These are phyloP conservation scores for Actinia tenebrosa DNA, from an alignment of 64 coral and sea anemone genomes.

Conservation along the genomic window DNA sequence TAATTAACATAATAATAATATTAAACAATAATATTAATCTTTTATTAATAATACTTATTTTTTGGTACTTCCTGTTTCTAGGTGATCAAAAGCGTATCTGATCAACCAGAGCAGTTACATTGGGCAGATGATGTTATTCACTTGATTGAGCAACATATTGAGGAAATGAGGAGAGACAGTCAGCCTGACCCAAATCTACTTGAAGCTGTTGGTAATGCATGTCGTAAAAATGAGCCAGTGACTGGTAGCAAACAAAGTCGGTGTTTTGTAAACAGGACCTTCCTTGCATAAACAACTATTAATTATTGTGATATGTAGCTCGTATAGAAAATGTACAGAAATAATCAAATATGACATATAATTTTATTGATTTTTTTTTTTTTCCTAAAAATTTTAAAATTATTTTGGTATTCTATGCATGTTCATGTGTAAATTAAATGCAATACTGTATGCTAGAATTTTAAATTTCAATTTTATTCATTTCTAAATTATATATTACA, in stretches of 20 bases:
- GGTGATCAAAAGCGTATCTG: constrained; percentile 31
- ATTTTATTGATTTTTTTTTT: not conserved
- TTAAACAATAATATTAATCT: no score
- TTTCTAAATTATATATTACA: no score
- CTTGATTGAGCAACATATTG: constrained; percentile 40
- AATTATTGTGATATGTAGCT: not conserved
- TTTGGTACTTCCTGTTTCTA: not conserved
- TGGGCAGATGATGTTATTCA: constrained; percentile 41
- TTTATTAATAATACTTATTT: not conserved
- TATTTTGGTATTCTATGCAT: not conserved
- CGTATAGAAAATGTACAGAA: constrained; percentile 9
- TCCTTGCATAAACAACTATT: not conserved
- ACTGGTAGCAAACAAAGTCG: not conserved
- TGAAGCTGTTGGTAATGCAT: not conserved
- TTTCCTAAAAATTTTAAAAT: not conserved
- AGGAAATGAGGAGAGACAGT: constrained; percentile 39
- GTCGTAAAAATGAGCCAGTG: not conserved
- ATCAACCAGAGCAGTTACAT: constrained; percentile 16
- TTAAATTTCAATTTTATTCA: no score
- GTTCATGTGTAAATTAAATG: no score
- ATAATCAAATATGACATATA: not conserved
- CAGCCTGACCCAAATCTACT: constrained; percentile 20
- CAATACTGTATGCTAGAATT: no score
- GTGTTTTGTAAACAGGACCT: constrained; percentile 20
- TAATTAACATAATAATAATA: no score